Evolutionary conservation across 2,888 invertebrate species (phyloP).

Genomic region (Melinaea marsaeus): DNA sequence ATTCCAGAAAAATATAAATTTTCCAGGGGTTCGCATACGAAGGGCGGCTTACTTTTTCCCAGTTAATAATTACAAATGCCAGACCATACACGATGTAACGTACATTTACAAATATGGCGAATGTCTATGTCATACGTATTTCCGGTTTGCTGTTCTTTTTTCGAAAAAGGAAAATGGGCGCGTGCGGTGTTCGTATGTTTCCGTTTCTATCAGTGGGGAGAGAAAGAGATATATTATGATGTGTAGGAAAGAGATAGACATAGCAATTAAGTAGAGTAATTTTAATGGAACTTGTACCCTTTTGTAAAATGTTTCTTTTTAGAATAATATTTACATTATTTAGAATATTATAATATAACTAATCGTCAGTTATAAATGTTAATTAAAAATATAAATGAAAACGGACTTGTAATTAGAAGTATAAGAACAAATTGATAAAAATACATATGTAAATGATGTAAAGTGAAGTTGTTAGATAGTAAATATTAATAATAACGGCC

Average conservation of each 20-base stretch:
- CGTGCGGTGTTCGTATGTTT: constrained; percentile 29
- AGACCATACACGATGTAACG: constrained; percentile 27
- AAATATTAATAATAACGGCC: too few species aligned
- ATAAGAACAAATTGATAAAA: too few species aligned
- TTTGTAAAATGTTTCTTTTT: constrained; percentile 9
- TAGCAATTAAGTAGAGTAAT: constrained; percentile 6
- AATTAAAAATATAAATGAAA: too few species aligned
- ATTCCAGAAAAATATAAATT: background rate
- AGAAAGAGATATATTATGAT: background rate
- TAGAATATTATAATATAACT: too few species aligned
- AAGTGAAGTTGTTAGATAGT: too few species aligned
- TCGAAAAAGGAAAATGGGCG: constrained; percentile 38
- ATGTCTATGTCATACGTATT: constrained; percentile 34
- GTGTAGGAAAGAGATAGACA: constrained; percentile 21
- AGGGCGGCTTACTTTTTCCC: constrained; percentile 24
- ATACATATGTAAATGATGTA: too few species aligned
- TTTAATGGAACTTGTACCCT: background rate
- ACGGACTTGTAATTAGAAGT: too few species aligned
- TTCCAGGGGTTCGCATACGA: constrained; percentile 12
- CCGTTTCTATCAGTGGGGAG: constrained; percentile 25
- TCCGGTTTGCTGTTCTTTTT: constrained; percentile 36
- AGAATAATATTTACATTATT: background rate
- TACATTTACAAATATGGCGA: constrained; percentile 32
- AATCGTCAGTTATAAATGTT: too few species aligned
- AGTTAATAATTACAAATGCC: constrained; percentile 34